Evolutionary conservation across 2,888 invertebrate genomes (phyloP), one percentile per base, ranked within the genome.

Genomic region (Tenthredo scrophulariae): DNA sequence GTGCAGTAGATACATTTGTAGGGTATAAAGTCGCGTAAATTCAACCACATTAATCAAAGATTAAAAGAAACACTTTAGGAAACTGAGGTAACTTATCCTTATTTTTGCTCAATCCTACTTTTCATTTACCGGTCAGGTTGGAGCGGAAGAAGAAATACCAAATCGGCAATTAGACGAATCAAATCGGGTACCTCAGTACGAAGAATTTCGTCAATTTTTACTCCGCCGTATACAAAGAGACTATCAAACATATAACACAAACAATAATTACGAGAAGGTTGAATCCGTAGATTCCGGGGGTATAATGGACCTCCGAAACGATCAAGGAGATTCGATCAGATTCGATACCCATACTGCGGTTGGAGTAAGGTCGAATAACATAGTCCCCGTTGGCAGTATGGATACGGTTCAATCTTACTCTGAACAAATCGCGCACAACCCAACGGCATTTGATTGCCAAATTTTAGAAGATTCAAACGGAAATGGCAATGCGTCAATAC

Each of bases 131-230:
- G 50, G 58, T 22, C 84, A 92, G 92, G 90, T 92, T 18, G 90
- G 90, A 58, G 91, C 91, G 3, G 91, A 92, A 84, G 92, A 92
- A 87, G 92, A 92, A 84, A 90, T 92, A 40, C 86, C 87, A 26
- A 89, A 87, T n/a, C 89, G 89, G 79, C 91, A 91, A 6, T 91
- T 91, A 9, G 90, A 91, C 10, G 85, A 87, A 5, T 72, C 84
- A 58, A 87, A 58, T 82, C 88, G 85, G 87, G 87, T 89, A 43
- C 89, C 89, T 0, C 89, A 89, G 46, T 93, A 92, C 72, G 90
- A 90, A 54, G 92, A 92, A 54, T 90, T 92, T 43, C 89, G 89
- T n/a, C 91, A 91, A 85, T 91, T 90, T 18, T 70, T 91, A 7
- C 82, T 91, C 1, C 89, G 88, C 9, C 89, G 88, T 77, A 89